phyloP scores from a whole-genome alignment of 2,113 vertebrate species.

The Paradoxurus hermaphroditus region DNA sequence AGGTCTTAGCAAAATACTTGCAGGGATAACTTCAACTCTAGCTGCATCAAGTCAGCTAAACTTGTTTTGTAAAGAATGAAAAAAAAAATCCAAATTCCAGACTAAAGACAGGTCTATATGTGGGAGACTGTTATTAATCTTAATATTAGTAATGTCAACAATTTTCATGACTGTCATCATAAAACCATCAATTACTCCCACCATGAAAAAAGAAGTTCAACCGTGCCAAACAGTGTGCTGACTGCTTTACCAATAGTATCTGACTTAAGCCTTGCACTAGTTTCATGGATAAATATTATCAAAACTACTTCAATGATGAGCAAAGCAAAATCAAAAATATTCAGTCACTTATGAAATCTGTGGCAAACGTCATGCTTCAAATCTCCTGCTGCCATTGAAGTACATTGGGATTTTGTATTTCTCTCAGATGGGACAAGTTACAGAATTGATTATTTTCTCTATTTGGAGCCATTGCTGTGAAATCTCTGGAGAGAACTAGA shows the following conservation, averaged over 20 bases:
- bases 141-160: background rate
- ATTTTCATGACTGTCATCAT: background rate
- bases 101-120: background rate
- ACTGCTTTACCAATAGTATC: background rate
- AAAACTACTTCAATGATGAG: background rate
- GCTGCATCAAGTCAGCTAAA: background rate
- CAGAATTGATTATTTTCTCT: background rate
- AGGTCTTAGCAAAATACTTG: conserved; percentile 2
- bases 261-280: background rate
- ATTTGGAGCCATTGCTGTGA: background rate
- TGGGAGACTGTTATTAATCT: background rate
- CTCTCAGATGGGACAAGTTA: conserved; percentile 7
- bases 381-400: background rate
- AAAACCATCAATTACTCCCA: background rate
- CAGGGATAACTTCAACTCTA: background rate
- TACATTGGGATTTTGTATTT: background rate
- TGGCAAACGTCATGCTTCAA: background rate
- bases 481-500: background rate
- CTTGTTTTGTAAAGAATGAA: background rate
- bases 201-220: background rate
- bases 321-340: background rate
- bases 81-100: background rate
- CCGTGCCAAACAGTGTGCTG: no score
- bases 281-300: background rate
- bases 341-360: background rate